phyloP scores from a whole-genome alignment of 1,140 invertebrate species.

The Microplitis demolitor region DNA sequence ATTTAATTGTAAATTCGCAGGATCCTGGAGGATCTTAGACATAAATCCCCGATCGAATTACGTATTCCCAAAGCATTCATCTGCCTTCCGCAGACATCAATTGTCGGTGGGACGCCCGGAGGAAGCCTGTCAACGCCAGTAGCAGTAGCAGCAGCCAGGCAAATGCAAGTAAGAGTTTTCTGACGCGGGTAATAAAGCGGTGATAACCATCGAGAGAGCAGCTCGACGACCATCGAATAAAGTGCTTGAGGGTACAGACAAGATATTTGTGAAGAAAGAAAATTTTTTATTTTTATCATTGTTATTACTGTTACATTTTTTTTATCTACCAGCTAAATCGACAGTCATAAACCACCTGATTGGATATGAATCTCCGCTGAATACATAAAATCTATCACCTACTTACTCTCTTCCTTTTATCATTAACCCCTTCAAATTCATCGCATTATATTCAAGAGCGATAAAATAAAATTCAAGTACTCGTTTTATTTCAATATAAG shows the following conservation, averaged over 20 bases:
- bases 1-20: neutral
- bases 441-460: too few relatives aligned
- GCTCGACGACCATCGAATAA: constrained; percentile 6
- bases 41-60: constrained; percentile 14
- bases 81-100: constrained; percentile 18
- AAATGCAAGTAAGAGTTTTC: constrained; percentile 17
- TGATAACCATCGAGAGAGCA: constrained; percentile 9
- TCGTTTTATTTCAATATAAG: too few relatives aligned
- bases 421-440: too few relatives aligned
- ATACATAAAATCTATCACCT: too few relatives aligned
- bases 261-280: neutral
- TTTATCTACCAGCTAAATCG: too few relatives aligned
- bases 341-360: too few relatives aligned
- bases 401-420: too few relatives aligned
- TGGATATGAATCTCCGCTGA: too few relatives aligned
- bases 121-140: constrained; percentile 11
- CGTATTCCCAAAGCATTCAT: constrained; percentile 16
- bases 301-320: neutral
- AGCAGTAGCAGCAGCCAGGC: neutral
- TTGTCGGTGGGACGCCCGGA: neutral
- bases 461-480: too few relatives aligned
- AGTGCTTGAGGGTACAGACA: neutral
- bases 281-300: neutral
- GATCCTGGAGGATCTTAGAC: neutral
- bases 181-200: constrained; percentile 12